These are phyloP conservation scores for Crocallis elinguaria DNA, from an alignment of 2,888 invertebrate species.

Conservation along the genomic window DNA sequence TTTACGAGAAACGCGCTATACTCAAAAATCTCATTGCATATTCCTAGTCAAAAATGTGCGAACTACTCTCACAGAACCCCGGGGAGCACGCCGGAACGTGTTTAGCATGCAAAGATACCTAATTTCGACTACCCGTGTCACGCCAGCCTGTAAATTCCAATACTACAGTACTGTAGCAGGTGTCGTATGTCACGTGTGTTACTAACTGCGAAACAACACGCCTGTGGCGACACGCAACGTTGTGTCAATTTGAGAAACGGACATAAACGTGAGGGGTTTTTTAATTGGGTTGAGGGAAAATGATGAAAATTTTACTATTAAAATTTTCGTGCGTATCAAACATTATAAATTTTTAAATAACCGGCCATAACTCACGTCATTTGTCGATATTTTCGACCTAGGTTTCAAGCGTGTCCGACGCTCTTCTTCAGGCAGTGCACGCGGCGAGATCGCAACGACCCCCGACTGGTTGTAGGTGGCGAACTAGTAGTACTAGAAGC, in stretches of 20 bases:
- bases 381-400: no score
- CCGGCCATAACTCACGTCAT: no score
- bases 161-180: conserved; percentile 14
- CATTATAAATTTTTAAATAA: no score
- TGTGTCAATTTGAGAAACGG: background rate
- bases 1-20: background rate
- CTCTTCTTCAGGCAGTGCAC: no score
- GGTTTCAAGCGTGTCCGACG: no score
- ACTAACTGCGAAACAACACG: conserved; percentile 10
- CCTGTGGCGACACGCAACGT: background rate
- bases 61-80: conserved; percentile 6
- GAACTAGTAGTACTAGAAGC: no score
- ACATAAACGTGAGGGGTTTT: no score
- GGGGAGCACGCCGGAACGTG: conserved; percentile 9
- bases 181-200: conserved; percentile 11
- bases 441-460: no score
- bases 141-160: conserved; percentile 23
- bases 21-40: background rate
- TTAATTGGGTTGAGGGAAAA: no score
- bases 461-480: no score
- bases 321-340: no score
- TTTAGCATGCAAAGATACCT: conserved; percentile 8
- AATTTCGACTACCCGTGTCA: conserved; percentile 18
- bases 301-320: no score
- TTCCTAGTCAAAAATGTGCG: conserved; percentile 8